A percentile compares a stretch with the other conserved stretches of the same genome.
phyloP scores from a whole-genome alignment of 2,888 invertebrate genomes.

The Acleris emargana region DNA sequence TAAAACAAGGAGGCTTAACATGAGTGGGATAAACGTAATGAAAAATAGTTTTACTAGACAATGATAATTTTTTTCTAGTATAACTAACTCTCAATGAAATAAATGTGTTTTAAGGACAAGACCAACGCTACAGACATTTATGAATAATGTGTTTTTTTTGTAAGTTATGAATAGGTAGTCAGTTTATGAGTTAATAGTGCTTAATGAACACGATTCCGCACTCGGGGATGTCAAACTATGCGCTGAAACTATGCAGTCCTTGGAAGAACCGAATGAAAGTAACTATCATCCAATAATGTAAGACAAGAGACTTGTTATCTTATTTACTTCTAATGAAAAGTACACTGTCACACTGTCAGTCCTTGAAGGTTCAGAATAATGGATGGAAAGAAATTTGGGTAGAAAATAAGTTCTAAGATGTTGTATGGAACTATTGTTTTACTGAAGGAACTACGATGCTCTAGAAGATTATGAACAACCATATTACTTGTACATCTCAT shows the following conservation, averaged over 20 bases:
- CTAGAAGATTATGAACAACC: constrained; percentile 7
- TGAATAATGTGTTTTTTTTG: not conserved
- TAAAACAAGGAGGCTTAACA: too few relatives aligned
- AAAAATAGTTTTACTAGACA: too few relatives aligned
- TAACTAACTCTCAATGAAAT: too few relatives aligned
- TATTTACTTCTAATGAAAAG: not conserved
- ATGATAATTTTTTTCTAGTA: too few relatives aligned
- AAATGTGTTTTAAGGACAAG: not conserved
- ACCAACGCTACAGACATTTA: not conserved
- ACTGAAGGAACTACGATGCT: constrained; percentile 17
- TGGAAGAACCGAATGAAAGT: not conserved
- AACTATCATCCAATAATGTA: not conserved
- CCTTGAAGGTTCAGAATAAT: constrained; percentile 6
- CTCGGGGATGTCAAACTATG: not conserved
- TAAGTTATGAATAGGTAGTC: constrained; percentile 3
- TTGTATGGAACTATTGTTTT: constrained; percentile 11
- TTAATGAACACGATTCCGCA: not conserved
- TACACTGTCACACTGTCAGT: not conserved
- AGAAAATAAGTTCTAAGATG: not conserved
- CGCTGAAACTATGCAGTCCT: not conserved
- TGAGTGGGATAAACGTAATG: too few relatives aligned
- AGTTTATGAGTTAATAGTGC: not conserved
- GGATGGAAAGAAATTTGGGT: constrained; percentile 10
- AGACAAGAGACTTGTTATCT: too few relatives aligned
- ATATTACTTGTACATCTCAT: constrained; percentile 25